Base-by-base conservation (phyloP, 2,113 vertebrate species). In the Campylomormyrus tamandua region DNA sequence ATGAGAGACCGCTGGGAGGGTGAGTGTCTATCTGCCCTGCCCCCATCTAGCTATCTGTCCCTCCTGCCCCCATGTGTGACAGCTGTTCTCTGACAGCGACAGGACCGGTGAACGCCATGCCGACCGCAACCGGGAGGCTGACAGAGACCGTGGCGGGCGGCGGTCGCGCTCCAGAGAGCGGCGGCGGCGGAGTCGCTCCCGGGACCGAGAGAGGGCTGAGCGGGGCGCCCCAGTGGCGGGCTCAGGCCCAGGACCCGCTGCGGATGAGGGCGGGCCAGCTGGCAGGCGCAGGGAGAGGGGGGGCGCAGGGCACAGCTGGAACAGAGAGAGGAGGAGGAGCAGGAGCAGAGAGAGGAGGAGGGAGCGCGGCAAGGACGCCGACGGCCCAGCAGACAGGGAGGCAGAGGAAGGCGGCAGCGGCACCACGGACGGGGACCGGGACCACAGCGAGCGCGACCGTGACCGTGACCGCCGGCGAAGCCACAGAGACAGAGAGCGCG, bases 101-200 rank as follows among this genome's bases (percentile, higher is more conserved):
- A 94, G 0, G 93, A 96, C 89, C 90, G 93, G 91, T 2, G 97
- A 98, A 0, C 94, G 97, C 3, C 93, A 96, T 19, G 92, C 95
- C 53, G 96, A 97, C 53, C 95, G 97, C 52, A 98, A 97, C 87
- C 95, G 97, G 0, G 97, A 97, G 88, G 91, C 96, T 91, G 91
- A 96, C 90, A 93, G 96, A 93, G 94, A 95, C 85, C 35, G 95
- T 87, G 86, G 93, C 7, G 97, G 97, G 21, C 95, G 97, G 0
- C 92, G 96, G 0, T 96, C 97, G 77, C 94, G 97, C 27, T 97
- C 97, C 17, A 95, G 97, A 0, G 97, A 98, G n/a, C 94, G 95
- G 4, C 93, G 97, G 0, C 95, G 97, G 0, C 93, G 97, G 0
- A 94, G 93, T 17, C 94, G 96, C 0, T 97, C 97, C 74, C 94